These are phyloP conservation scores for Heterochromis multidens DNA, from an alignment of 2,113 vertebrate species.

Conservation along the genomic window DNA sequence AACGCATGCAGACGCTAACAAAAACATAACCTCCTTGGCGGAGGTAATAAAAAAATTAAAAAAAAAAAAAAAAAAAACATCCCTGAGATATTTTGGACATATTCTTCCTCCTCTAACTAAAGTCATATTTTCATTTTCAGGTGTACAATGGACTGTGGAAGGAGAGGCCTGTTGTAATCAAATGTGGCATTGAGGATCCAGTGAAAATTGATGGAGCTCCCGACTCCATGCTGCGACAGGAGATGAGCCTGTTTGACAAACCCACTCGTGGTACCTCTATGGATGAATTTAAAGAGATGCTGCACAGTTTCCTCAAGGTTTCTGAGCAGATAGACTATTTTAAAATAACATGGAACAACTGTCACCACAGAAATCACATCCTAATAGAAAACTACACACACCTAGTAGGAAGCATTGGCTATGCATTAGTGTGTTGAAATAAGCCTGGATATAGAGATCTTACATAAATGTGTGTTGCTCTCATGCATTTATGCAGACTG, in stretches of 20 bases:
- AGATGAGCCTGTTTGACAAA: constrained; percentile 88
- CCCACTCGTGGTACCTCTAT: constrained; percentile 93
- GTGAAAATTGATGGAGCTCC: constrained; percentile 68
- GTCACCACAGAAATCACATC: neutral
- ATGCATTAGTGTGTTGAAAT: neutral
- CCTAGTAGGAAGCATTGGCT: neutral
- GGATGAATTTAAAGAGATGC: constrained; percentile 96
- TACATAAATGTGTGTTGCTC: too few species aligned
- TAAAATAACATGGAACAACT: neutral
- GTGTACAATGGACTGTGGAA: constrained; percentile 92
- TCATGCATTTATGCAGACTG: neutral
- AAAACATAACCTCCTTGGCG: too few species aligned
- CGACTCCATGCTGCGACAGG: constrained; percentile 67
- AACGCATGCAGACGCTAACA: too few species aligned
- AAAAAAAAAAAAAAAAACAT: neutral
- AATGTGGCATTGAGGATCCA: constrained; percentile 85
- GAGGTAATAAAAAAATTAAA: too few species aligned
- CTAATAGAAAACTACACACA: neutral
- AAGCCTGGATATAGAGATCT: neutral
- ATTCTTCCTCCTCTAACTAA: neutral
- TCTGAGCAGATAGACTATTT: neutral
- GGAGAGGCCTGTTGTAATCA: constrained; percentile 88
- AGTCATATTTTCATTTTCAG: constrained; percentile 59
- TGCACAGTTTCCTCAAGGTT: constrained; percentile 92
- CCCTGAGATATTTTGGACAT: neutral